A percentile compares a stretch with the other conserved stretches of the same genome.
These are phyloP conservation scores for Thymelicus acteon DNA, from an alignment of 2,888 invertebrate species.

Conservation along the genomic window DNA sequence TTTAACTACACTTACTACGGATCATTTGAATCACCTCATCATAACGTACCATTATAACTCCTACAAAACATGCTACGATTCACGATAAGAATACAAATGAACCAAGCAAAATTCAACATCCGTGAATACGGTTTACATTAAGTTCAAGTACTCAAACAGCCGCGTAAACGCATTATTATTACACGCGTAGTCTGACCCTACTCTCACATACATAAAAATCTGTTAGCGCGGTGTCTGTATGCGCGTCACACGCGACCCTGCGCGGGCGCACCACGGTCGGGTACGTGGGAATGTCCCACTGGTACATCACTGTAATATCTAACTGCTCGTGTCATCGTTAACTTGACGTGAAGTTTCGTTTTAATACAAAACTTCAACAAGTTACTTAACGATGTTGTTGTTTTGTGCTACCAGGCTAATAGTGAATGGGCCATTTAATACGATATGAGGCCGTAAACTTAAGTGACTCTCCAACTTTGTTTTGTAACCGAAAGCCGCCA, in stretches of 20 bases:
- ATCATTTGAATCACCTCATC: too few species aligned
- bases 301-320: slow-evolving; percentile 29
- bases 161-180: background rate
- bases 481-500: too few species aligned
- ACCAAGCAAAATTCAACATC: background rate
- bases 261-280: slow-evolving; percentile 4
- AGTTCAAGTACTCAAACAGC: too few species aligned
- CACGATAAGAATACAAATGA: background rate
- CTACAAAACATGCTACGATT: too few species aligned
- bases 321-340: slow-evolving; percentile 25
- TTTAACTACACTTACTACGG: too few species aligned
- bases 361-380: background rate
- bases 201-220: slow-evolving; percentile 2
- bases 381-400: too few species aligned
- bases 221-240: slow-evolving; percentile 19
- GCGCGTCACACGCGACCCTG: slow-evolving; percentile 34
- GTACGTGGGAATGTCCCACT: slow-evolving; percentile 39
- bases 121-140: too few species aligned
- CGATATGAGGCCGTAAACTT: too few species aligned
- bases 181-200: background rate
- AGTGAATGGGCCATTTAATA: too few species aligned
- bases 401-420: too few species aligned
- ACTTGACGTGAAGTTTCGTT: background rate
- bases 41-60: too few species aligned
- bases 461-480: too few species aligned